Base-by-base conservation (phyloP, 2,888 invertebrate genomes). In the Galerucella pusilla region DNA sequence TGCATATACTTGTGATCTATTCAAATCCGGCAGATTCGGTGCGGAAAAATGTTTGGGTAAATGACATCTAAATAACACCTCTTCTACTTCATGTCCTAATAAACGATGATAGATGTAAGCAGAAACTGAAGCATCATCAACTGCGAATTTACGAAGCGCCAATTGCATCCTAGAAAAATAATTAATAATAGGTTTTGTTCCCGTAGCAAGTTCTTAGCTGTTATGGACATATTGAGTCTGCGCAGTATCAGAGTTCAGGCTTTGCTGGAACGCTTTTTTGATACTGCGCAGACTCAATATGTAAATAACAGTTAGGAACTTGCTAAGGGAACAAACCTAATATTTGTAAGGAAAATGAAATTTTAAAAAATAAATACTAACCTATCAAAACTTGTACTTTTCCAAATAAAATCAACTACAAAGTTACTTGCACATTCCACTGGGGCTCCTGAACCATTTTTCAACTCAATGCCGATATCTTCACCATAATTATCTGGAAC, bases 391-490 rank as follows among this genome's bases (percentile, higher is more conserved):
- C 97, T 97, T 1, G 98, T 99, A 80, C 98, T 97, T 88, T 99
- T 99, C 99, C 98, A 99, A 68, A 99, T 98, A 87, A 98, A 99
- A 88, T 99, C 99, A 5, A 99, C 97, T 0, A 97, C 96, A 88
- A 98, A 99, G 88, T 97, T 97, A 81, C 96, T 96, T 67, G 95
- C 95, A 87, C 96, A 96, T 82, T 98, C 98, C 0, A 94, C 93
- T 0, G 99, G 99, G 0, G 98, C 97, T 28, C 96, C 97, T 2
- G 94, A 93, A 81, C 94, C 96, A 80, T 94, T 94, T 86, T 98
- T 98, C 85, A 99, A 89, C 86, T 99, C 99, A 54, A 99, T 93
- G 0, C 98, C 99, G 16, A 99, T 96, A 87, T 99, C 99, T 85
- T 99, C 99, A 5, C 97, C 98, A 86, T 94, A 98, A 89, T 99